Conservation (phyloP, 2,113 vertebrate species). For the Pyrgilauda ruficollis region DNA sequence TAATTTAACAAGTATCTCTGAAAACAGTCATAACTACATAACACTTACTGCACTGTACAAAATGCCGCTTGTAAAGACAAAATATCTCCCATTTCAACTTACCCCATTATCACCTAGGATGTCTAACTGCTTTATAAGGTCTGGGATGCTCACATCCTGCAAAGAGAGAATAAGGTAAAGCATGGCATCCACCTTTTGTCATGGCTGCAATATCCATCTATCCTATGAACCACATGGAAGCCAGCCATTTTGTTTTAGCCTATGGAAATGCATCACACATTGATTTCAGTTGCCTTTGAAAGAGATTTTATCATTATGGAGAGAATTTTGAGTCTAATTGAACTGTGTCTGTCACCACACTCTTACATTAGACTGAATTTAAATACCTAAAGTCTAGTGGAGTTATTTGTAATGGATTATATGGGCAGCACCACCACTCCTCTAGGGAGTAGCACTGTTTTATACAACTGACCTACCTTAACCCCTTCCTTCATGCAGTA, state of each 20-base stretch:
- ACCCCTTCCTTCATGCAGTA: conserved; percentile 99
- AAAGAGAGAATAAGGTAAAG: conserved; percentile 12
- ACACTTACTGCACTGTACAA: background rate
- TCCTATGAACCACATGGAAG: background rate
- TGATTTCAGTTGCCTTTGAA: background rate
- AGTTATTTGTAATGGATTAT: background rate
- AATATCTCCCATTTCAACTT: conserved; percentile 52
- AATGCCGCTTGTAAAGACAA: background rate
- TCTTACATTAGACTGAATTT: background rate
- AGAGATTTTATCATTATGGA: background rate
- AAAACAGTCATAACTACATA: background rate
- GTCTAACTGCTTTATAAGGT: conserved; percentile 97
- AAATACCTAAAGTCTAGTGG: background rate
- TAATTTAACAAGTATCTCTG: background rate
- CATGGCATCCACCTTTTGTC: background rate
- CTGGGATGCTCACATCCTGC: conserved; percentile 96
- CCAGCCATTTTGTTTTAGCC: background rate
- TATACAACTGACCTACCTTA: conserved; percentile 80
- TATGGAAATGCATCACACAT: background rate
- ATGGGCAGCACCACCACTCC: background rate
- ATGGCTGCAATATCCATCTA: background rate
- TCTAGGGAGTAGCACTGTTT: background rate
- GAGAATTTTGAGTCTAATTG: background rate
- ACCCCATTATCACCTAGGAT: conserved; percentile 98
- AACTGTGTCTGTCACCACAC: background rate